Conservation (phyloP, 2,797 vertebrate species). For the Octomys mimax region DNA sequence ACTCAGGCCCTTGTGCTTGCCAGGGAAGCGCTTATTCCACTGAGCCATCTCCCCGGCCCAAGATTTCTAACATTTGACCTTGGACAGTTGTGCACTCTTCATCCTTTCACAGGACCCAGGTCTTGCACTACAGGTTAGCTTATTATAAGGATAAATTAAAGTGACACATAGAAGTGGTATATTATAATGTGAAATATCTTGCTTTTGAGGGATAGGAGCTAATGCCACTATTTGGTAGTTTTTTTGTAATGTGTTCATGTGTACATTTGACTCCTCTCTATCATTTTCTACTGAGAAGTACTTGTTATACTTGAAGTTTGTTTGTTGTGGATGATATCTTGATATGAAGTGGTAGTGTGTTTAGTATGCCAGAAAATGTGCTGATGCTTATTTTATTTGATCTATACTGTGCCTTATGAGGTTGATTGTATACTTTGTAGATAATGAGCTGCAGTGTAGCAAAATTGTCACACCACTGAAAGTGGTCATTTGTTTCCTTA, state of each 20-base stretch:
- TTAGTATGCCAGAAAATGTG: not conserved
- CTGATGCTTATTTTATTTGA: not conserved
- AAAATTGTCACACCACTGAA: not conserved
- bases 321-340: not conserved
- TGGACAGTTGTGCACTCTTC: not conserved
- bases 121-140: not conserved
- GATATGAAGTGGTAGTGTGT: not conserved
- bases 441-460: not conserved
- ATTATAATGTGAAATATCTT: not conserved
- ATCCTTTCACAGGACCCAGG: not conserved
- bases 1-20: too few species aligned
- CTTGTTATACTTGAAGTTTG: not conserved
- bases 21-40: too few species aligned
- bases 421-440: not conserved
- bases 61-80: not conserved
- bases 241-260: constrained; percentile 9
- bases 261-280: not conserved
- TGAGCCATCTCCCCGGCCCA: too few species aligned
- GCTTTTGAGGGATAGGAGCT: not conserved
- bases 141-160: constrained; percentile 17
- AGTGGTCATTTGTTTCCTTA: constrained; percentile 8
- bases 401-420: not conserved
- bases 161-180: not conserved
- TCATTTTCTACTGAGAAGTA: not conserved
- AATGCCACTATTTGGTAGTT: not conserved